phyloP scores from a whole-genome alignment of 2,888 invertebrate genomes.

The Sycophila texana region DNA sequence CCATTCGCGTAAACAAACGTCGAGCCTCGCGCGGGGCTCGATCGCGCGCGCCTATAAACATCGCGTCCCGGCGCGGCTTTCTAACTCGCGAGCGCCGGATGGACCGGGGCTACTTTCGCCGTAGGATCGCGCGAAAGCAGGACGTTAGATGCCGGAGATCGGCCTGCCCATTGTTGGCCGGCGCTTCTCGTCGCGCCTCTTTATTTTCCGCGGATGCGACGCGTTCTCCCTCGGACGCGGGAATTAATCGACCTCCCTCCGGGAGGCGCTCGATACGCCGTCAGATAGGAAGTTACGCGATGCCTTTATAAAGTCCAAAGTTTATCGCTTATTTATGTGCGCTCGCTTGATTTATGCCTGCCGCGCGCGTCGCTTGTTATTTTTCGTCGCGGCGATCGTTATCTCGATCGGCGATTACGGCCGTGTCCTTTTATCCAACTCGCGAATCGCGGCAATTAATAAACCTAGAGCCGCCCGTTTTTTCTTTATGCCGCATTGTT shows the following conservation, averaged over 20 bases:
- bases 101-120: conserved; percentile 67
- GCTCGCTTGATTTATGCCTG: conserved; percentile 29
- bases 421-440: background rate
- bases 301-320: conserved; percentile 15
- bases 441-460: conserved; percentile 20
- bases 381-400: conserved; percentile 12
- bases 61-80: conserved; percentile 64
- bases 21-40: conserved; percentile 64
- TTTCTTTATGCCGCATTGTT: conserved; percentile 8
- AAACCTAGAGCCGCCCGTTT: background rate
- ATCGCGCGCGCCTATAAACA: conserved; percentile 74
- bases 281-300: background rate
- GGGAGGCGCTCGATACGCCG: background rate
- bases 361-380: background rate
- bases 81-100: conserved; percentile 74
- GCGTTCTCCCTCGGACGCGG: background rate
- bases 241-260: conserved; percentile 31
- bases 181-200: background rate
- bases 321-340: conserved; percentile 45
- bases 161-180: background rate
- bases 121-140: conserved; percentile 73
- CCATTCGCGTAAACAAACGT: too few relatives aligned
- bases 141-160: conserved; percentile 61
- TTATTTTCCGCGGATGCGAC: background rate
- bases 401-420: conserved; percentile 35